A percentile compares a stretch with the other conserved stretches of the same genome.
Evolutionary conservation across 2,888 invertebrate genomes (phyloP).

Genomic region (Cerastis rubricosa): DNA sequence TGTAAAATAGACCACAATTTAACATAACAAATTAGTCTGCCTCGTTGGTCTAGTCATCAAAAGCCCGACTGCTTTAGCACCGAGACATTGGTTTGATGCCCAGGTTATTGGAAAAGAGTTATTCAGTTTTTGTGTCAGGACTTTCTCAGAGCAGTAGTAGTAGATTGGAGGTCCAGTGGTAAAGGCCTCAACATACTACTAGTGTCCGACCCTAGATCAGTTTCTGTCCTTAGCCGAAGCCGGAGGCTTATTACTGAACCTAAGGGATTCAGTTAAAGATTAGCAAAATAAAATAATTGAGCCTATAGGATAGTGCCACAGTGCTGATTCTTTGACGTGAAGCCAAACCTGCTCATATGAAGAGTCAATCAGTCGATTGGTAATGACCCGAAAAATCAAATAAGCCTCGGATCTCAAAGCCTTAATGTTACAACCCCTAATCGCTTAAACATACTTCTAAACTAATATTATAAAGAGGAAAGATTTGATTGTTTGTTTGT

Average conservation of each 20-base stretch:
- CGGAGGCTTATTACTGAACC: not conserved
- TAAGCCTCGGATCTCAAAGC: not conserved
- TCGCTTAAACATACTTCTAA: too few species aligned
- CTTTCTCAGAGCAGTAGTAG: not conserved
- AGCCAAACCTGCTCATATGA: not conserved
- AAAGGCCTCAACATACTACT: not conserved
- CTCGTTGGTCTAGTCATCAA: not conserved
- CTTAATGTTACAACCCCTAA: not conserved
- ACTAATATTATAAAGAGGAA: too few species aligned
- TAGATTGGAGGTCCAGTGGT: not conserved
- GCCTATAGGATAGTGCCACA: not conserved
- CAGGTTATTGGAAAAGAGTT: not conserved
- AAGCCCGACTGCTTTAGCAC: not conserved
- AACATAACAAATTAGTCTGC: not conserved
- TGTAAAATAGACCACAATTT: not conserved
- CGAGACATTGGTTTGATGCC: not conserved
- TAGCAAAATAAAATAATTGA: not conserved
- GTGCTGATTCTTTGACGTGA: not conserved
- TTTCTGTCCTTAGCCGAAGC: too few species aligned
- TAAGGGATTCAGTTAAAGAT: not conserved
- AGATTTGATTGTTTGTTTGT: too few species aligned
- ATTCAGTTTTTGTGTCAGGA: not conserved
- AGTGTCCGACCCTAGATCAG: too few species aligned
- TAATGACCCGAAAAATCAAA: not conserved
- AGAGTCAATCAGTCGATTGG: too few species aligned